phyloP scores from a whole-genome alignment of 2,797 vertebrate genomes.

The Odontamblyopus rebecca region DNA sequence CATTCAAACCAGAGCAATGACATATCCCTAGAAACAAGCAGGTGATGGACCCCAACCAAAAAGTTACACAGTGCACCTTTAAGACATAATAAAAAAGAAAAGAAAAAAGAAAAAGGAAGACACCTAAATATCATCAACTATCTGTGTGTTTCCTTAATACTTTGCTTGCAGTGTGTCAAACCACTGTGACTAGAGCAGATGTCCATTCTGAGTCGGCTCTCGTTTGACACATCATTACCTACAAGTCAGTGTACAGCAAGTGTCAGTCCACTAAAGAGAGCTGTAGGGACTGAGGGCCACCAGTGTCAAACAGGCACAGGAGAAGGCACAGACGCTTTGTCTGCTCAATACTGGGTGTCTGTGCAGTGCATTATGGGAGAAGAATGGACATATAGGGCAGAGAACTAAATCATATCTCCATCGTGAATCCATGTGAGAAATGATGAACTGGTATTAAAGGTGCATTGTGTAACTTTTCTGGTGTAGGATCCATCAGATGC shows the following conservation, averaged over 20 bases:
- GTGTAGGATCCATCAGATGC: too few species aligned
- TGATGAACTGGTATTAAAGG: too few species aligned
- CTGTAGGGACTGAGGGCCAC: slow-evolving; percentile 28
- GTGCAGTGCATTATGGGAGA: slow-evolving; percentile 16
- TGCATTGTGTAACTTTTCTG: too few species aligned
- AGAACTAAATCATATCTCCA: slow-evolving; percentile 11
- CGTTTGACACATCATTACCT: slow-evolving; percentile 54
- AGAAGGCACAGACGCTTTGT: slow-evolving; percentile 51
- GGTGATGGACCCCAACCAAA: too few species aligned
- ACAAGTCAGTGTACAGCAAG: slow-evolving; percentile 56
- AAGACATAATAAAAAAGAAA: too few species aligned
- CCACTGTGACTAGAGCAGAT: slow-evolving; percentile 50
- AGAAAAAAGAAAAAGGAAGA: slow-evolving; percentile 1
- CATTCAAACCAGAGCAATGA: too few species aligned
- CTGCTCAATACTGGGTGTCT: slow-evolving; percentile 43
- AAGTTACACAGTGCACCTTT: too few species aligned
- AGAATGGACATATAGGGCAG: not conserved
- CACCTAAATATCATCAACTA: slow-evolving; percentile 29
- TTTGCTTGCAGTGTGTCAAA: slow-evolving; percentile 34
- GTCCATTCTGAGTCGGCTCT: slow-evolving; percentile 51
- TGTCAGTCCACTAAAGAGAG: slow-evolving; percentile 53
- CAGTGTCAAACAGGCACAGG: slow-evolving; percentile 45
- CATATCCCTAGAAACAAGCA: too few species aligned
- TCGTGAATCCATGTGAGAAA: not conserved
- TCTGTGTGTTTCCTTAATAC: slow-evolving; percentile 54